Percentiles rank a stretch among this genome's conserved stretches.
These are phyloP conservation scores for Xiphorhynchus erythropygius DNA, from an alignment of 2,797 vertebrate species.

Conservation along the genomic window DNA sequence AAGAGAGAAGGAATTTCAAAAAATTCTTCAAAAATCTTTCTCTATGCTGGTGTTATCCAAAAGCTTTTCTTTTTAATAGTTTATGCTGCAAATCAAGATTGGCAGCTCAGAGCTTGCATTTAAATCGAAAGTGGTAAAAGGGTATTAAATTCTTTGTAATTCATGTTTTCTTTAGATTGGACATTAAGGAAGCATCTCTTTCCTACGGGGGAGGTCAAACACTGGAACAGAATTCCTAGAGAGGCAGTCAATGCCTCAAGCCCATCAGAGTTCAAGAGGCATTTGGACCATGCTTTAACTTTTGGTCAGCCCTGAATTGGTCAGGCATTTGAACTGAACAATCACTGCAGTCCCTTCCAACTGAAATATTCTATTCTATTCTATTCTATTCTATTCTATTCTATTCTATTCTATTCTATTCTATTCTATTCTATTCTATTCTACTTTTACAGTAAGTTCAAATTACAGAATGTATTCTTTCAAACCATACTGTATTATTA, in stretches of 20 bases:
- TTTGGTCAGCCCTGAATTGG: not conserved
- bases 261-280: not conserved
- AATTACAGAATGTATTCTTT: not conserved
- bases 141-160: not conserved
- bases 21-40: not conserved
- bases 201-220: not conserved
- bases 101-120: not conserved
- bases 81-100: not conserved
- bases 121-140: not conserved
- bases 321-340: not conserved
- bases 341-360: not conserved
- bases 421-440: not conserved
- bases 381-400: too few species aligned
- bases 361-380: not conserved
- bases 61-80: not conserved
- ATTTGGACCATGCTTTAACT: not conserved
- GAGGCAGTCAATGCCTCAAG: accelerated
- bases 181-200: not conserved
- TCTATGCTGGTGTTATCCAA: not conserved
- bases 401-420: not conserved
- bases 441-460: not conserved
- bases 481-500: not conserved
- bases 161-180: not conserved
- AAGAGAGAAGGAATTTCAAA: not conserved
- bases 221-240: not conserved